Base-by-base conservation (phyloP, 2,888 invertebrate species). In the Bugulina stolonifera region DNA sequence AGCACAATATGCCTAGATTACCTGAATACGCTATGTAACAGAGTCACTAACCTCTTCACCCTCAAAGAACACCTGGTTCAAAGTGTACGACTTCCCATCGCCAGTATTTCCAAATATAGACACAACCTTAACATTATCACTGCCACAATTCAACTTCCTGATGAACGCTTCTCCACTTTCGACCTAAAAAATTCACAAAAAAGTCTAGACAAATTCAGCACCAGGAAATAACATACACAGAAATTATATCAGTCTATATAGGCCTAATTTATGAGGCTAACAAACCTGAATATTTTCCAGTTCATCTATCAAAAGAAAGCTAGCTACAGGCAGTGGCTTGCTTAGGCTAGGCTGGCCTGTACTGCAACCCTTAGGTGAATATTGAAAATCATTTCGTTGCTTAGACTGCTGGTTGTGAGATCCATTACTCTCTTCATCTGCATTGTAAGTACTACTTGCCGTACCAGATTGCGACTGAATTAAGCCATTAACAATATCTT, bases 71-170 rank as follows among this genome's bases (percentile, higher is more conserved):
- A 88, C 87, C 77, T 91, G 88, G 83, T 93, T 93, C 79, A 92
- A 84, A 0, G 91, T 91, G 79, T 90, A 88, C 1, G 91, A 91
- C 84, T 92, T 92, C 0, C 92, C 92, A 84, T 91, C 92, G 0
- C 92, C 92, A 0, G 91, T 91, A 79, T 91, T 92, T 1, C 93
- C 93, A 85, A 92, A 91, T 79, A 93, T 91, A 18, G 92, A 90
- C 0, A 92, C 88, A 23, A 92, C 91, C 85, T 92, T 92, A 22
- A 92, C 88, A 25, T 74, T 71, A 29, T 76, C 77, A 29, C 73
- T 75, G n/a, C 78, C 78, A 78, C 83, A 84, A 25, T 78, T 80
- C 1, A 85, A 76, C 72, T 81, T 81, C 29, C 77, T 73, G 1
- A 80, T 72, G 75, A 85, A 85, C 22, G 84, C 83, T 27, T 79